A percentile compares a stretch with the other conserved stretches of the same genome.
phyloP scores from a whole-genome alignment of 2,113 vertebrate genomes.

The Cottus gobio region DNA sequence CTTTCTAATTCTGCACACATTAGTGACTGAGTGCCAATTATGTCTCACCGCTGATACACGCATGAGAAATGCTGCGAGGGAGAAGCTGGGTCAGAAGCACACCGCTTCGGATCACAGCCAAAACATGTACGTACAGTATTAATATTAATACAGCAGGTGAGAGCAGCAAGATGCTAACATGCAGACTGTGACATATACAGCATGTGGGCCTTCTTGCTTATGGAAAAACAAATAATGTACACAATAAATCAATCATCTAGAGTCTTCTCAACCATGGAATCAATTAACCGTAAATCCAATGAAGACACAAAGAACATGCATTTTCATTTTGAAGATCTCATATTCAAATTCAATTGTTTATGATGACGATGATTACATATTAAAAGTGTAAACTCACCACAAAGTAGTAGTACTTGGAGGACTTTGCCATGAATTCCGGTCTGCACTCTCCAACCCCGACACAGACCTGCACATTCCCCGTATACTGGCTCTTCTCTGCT shows the following conservation, averaged over 20 bases:
- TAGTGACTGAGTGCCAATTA: slow-evolving; percentile 46
- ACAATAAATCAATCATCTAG: neutral
- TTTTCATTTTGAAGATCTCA: neutral
- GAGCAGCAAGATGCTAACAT: slow-evolving; percentile 44
- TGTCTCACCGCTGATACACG: slow-evolving; percentile 28
- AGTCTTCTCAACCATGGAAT: neutral
- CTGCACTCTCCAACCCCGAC: slow-evolving; percentile 91
- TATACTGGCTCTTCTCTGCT: slow-evolving; percentile 94
- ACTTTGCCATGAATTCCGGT: slow-evolving; percentile 93
- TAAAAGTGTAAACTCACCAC: slow-evolving; percentile 88
- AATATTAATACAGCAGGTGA: slow-evolving; percentile 54
- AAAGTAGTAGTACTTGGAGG: slow-evolving; percentile 96
- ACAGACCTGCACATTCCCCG: slow-evolving; percentile 93
- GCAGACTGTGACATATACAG: slow-evolving; percentile 19
- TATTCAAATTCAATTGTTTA: neutral
- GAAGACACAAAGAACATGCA: neutral
- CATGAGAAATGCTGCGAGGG: slow-evolving; percentile 10
- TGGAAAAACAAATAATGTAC: neutral
- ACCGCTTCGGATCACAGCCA: slow-evolving; percentile 39
- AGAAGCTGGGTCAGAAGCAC: slow-evolving; percentile 14
- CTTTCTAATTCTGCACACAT: slow-evolving; percentile 45
- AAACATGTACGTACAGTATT: slow-evolving; percentile 38
- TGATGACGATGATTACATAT: neutral
- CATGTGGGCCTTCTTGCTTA: slow-evolving; percentile 12
- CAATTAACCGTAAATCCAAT: neutral